These are phyloP conservation scores for Spodoptera litura DNA, from an alignment of 1,140 invertebrate genomes.

Conservation along the genomic window DNA sequence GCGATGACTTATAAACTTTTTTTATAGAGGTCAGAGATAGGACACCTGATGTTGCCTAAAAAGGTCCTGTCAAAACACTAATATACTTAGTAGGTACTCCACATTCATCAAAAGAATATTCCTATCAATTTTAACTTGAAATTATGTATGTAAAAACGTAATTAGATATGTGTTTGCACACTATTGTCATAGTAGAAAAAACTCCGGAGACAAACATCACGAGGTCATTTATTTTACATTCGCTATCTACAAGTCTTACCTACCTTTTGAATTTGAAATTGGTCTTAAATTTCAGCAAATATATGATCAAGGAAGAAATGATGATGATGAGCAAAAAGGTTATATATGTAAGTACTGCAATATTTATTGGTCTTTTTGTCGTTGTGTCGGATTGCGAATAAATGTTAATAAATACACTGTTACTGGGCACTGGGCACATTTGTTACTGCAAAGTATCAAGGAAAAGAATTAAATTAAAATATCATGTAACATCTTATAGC, in stretches of 20 bases:
- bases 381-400: too few relatives aligned
- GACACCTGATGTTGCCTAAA: constrained; percentile 31
- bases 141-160: too few relatives aligned
- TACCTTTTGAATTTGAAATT: background rate
- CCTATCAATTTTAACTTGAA: too few relatives aligned
- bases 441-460: constrained; percentile 1
- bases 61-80: background rate
- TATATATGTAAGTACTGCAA: background rate
- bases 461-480: background rate
- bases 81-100: too few relatives aligned
- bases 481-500: too few relatives aligned
- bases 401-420: too few relatives aligned
- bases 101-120: too few relatives aligned
- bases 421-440: background rate
- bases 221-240: too few relatives aligned
- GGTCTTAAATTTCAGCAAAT: background rate
- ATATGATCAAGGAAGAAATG: background rate
- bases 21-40: constrained; percentile 23
- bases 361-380: background rate
- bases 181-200: too few relatives aligned
- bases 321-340: background rate
- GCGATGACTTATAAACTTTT: constrained; percentile 40
- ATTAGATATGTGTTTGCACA: too few relatives aligned
- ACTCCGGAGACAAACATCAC: too few relatives aligned
- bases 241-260: background rate